phyloP scores from a whole-genome alignment of 64 coral and sea anemone species.

The Cladopsammia gracilis region DNA sequence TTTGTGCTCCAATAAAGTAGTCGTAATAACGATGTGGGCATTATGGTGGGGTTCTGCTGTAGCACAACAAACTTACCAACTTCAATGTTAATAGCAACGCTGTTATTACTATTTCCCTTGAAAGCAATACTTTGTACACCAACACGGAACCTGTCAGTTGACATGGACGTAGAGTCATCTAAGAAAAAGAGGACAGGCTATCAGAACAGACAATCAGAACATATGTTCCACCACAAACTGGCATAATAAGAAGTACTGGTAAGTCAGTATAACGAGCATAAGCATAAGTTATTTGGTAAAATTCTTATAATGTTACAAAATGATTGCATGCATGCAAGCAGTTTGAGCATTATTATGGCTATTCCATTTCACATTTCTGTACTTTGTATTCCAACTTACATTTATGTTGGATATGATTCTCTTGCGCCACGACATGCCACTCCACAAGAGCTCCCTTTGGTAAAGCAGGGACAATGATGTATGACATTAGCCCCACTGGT shows the following conservation, averaged over 20 bases:
- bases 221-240: too few species aligned
- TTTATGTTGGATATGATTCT: constrained; percentile 12
- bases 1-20: too few species aligned
- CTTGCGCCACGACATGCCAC: constrained; percentile 77
- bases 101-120: not conserved
- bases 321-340: not conserved
- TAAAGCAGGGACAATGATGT: constrained; percentile 78
- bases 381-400: constrained; percentile 51
- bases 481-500: constrained; percentile 62
- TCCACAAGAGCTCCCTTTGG: constrained; percentile 82
- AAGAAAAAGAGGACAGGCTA: not conserved
- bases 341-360: not conserved
- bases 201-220: not conserved
- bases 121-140: not conserved
- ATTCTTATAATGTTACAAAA: too few species aligned
- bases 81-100: constrained; percentile 33
- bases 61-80: constrained; percentile 22
- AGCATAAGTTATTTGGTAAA: too few species aligned
- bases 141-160: not conserved
- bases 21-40: too few species aligned
- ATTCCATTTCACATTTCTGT: not conserved
- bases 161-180: not conserved
- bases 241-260: too few species aligned
- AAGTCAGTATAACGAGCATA: too few species aligned
- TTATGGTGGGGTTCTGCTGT: too few species aligned